Evolutionary conservation across 2,797 vertebrate genomes (phyloP), one percentile per base, ranked within the genome.

Genomic region (Melanotaenia nigrans): DNA sequence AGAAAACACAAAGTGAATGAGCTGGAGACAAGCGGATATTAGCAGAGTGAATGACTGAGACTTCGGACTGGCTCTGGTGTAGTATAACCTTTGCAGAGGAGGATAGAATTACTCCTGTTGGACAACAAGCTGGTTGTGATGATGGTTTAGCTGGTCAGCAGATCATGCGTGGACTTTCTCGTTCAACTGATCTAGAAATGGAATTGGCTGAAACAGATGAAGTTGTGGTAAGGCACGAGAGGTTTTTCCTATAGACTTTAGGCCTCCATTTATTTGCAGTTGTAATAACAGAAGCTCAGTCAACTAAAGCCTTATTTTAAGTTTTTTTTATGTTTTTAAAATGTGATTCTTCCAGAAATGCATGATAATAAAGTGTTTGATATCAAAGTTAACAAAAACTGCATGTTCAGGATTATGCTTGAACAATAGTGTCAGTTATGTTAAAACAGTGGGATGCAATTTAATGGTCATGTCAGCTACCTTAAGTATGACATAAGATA

Each of bases 161-260:
- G 84, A 87, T 83, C 82, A 88, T 92, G 91, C 77, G 22, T 38
- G 88, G 79, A 68, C 59, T 73, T 75, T 76, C 71, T 65, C 67
- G 70, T 79, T 86, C 88, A 36, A 49, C 79, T 20, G 85, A 90
- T 68, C 54, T 86, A 8, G 85, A 89, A 47, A 88, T 90, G 89
- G 91, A 92, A 55, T 25, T 83, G 68, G 75, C 57, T 42, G 89
- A 92, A 64, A 75, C 35, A 0, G 85, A 92, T 38, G 90, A 92
- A 18, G 54, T 76, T 30, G 58, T 42, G 89, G 91, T 93, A 89
- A 90, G 89, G 13, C n/a, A 16, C 12, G 70, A 28, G 9, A 36
- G 13, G 30, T 5, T 57, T 65, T 40, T 9, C 59, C 1, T 49
- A 2, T 6, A 8, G 24, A 54, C 25, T 54, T 42, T 51, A 63